These are phyloP conservation scores for Toxostoma redivivum DNA, from an alignment of 2,113 vertebrate species.

Conservation along the genomic window DNA sequence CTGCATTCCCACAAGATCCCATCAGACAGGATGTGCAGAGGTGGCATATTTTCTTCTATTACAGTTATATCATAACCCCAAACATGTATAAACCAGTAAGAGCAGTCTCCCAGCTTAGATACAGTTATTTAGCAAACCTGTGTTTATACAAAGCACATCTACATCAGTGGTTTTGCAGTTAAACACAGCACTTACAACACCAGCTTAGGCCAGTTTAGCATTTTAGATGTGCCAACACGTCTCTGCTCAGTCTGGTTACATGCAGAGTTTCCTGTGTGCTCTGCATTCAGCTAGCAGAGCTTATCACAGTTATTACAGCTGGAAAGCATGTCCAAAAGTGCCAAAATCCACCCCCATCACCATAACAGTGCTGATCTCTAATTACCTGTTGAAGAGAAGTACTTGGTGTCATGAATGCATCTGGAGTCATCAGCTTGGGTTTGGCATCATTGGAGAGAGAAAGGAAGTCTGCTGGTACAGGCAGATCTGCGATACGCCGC, in stretches of 20 bases:
- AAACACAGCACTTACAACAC: neutral
- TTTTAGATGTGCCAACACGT: neutral
- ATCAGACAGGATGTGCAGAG: neutral
- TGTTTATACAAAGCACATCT: neutral
- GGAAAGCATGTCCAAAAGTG: neutral
- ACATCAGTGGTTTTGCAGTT: neutral
- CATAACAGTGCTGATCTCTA: neutral
- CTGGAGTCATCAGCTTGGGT: slow-evolving; percentile 96
- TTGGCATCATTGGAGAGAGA: slow-evolving; percentile 78
- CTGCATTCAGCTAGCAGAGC: neutral
- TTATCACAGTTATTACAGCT: neutral
- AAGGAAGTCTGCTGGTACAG: slow-evolving; percentile 88
- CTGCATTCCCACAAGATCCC: neutral
- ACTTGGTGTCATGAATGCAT: slow-evolving; percentile 96
- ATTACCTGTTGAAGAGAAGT: slow-evolving; percentile 84
- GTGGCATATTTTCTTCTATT: neutral
- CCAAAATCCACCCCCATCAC: neutral
- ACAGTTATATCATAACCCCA: neutral
- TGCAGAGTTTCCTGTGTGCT: neutral
- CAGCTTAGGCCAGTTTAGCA: neutral
- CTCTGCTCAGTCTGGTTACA: neutral
- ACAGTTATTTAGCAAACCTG: neutral
- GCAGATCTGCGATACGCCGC: slow-evolving; percentile 84
- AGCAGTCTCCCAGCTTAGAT: neutral
- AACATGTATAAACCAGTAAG: neutral